phyloP scores from a whole-genome alignment of 2,797 vertebrate genomes.

The Sebastes diaconus region DNA sequence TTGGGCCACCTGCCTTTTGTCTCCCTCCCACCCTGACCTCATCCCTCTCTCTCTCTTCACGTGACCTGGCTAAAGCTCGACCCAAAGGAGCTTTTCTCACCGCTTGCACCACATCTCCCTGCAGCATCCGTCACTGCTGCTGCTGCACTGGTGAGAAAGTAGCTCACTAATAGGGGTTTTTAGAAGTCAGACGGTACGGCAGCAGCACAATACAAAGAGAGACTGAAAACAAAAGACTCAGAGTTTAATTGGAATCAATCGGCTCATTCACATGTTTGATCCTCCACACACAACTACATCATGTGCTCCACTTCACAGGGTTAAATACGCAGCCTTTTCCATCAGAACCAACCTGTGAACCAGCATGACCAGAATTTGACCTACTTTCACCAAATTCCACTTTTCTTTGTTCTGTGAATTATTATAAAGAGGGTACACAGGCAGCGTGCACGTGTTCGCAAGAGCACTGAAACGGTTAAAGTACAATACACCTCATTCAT shows the following conservation, averaged over 20 bases:
- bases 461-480: not conserved
- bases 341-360: slow-evolving; percentile 39
- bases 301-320: slow-evolving; percentile 71
- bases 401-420: slow-evolving; percentile 38
- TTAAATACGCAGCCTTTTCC: slow-evolving; percentile 31
- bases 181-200: slow-evolving; percentile 40
- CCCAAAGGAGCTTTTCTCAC: slow-evolving; percentile 73
- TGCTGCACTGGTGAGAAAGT: slow-evolving; percentile 37
- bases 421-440: slow-evolving; percentile 1
- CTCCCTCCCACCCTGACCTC: slow-evolving; percentile 42
- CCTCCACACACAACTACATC: slow-evolving; percentile 37
- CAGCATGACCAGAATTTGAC: slow-evolving; percentile 48
- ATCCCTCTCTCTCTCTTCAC: slow-evolving; percentile 51
- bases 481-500: not conserved
- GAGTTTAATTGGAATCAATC: slow-evolving; percentile 70
- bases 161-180: slow-evolving; percentile 45
- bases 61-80: slow-evolving; percentile 67
- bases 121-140: slow-evolving; percentile 25
- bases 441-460: not conserved
- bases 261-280: slow-evolving; percentile 77
- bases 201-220: slow-evolving; percentile 11
- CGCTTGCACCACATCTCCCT: slow-evolving; percentile 22
- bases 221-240: slow-evolving; percentile 50
- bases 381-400: slow-evolving; percentile 60
- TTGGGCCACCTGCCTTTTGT: slow-evolving; percentile 49